These are phyloP conservation scores for Ascaphus truei DNA, from an alignment of 2,113 vertebrate species.

Conservation along the genomic window DNA sequence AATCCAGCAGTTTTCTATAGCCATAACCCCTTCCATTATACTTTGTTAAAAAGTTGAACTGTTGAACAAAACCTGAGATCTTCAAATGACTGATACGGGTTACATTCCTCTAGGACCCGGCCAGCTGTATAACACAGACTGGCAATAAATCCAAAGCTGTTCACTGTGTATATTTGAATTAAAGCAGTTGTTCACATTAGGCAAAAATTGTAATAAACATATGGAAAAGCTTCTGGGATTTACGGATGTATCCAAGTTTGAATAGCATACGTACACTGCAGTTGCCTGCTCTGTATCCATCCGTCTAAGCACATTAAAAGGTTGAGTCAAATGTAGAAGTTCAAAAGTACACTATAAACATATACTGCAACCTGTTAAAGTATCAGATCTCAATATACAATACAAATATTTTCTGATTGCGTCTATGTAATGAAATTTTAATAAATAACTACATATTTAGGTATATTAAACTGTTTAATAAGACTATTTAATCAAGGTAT, in stretches of 20 bases:
- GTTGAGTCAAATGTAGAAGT: neutral
- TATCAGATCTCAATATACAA: too few species aligned
- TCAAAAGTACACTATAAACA: neutral
- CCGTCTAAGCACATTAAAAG: neutral
- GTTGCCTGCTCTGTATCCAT: neutral
- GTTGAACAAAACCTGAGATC: conserved; percentile 12
- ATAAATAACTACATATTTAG: too few species aligned
- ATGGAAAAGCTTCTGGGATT: conserved; percentile 15
- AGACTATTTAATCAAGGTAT: too few species aligned
- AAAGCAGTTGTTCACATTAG: conserved; percentile 31
- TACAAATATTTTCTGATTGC: too few species aligned
- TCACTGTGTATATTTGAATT: conserved; percentile 31
- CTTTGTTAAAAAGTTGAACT: neutral
- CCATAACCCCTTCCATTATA: neutral
- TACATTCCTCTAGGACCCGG: conserved; percentile 23
- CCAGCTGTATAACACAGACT: conserved; percentile 22
- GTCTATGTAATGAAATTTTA: too few species aligned
- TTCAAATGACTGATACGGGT: neutral
- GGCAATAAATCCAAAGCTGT: conserved; percentile 17
- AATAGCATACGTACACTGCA: neutral
- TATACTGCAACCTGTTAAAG: neutral
- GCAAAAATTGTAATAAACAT: conserved; percentile 31
- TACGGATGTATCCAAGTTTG: neutral
- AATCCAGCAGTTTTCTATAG: too few species aligned
- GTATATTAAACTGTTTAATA: too few species aligned